Percentiles rank a stretch among this genome's conserved stretches.
Conservation (phyloP, 2,888 invertebrate genomes). For the Polymixis flavicincta region DNA sequence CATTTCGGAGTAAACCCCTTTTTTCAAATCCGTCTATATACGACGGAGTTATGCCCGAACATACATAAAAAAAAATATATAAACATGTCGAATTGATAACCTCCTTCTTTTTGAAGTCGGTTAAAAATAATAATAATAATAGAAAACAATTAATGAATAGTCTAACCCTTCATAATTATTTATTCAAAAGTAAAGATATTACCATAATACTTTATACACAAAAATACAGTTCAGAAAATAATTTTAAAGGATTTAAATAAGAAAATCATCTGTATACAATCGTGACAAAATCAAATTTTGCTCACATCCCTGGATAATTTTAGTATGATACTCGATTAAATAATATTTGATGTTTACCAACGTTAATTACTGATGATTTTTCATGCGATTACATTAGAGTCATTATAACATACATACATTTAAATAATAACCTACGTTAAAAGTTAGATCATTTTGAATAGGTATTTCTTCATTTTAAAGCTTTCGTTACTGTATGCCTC, state of each 20-base stretch:
- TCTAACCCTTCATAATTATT: not conserved
- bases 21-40: too few relatives aligned
- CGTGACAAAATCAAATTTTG: not conserved
- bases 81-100: too few relatives aligned
- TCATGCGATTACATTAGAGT: not conserved
- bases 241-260: not conserved
- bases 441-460: too few relatives aligned
- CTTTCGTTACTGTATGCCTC: not conserved
- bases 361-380: not conserved
- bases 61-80: too few relatives aligned
- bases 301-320: too few relatives aligned
- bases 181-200: slow-evolving; percentile 4
- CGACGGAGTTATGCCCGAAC: too few relatives aligned
- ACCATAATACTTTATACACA: not conserved
- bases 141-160: not conserved
- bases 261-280: not conserved
- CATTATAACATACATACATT: too few relatives aligned
- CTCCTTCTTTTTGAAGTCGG: too few relatives aligned
- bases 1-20: too few relatives aligned
- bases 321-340: not conserved
- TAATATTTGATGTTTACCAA: not conserved
- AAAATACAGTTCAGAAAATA: slow-evolving; percentile 10
- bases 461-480: slow-evolving; percentile 21
- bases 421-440: slow-evolving; percentile 5
- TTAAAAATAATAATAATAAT: too few relatives aligned